Conservation (phyloP, 2,797 vertebrate species). For the Lutjanus argentimaculatus region DNA sequence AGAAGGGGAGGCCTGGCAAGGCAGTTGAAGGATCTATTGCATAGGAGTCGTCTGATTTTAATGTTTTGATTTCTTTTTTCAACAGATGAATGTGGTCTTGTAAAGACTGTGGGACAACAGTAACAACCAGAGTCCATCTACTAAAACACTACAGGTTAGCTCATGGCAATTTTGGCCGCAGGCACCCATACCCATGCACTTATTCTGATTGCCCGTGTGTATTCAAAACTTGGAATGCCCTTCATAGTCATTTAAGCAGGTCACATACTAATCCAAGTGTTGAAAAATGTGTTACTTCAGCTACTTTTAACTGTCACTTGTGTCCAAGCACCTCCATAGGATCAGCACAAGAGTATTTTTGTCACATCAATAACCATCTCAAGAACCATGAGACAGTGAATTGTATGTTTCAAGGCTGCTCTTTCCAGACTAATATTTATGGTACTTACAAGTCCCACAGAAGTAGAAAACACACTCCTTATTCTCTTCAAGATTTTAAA, state of each 20-base stretch:
- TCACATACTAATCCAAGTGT: neutral
- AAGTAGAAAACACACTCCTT: conserved; percentile 29
- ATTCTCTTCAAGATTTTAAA: conserved; percentile 29
- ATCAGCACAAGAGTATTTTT: conserved; percentile 27
- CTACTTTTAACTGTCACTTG: conserved; percentile 6
- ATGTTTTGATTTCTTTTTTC: conserved; percentile 14
- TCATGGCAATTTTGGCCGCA: conserved; percentile 8
- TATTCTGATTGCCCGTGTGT: conserved; percentile 14
- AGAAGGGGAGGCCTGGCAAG: neutral
- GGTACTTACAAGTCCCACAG: conserved; percentile 33
- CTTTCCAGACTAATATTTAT: conserved; percentile 29
- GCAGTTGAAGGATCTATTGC: neutral
- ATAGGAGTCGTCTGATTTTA: neutral
- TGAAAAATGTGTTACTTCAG: neutral
- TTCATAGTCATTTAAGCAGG: too few species aligned
- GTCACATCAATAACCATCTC: conserved; percentile 30
- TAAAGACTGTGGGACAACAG: conserved; percentile 17
- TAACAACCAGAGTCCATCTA: conserved; percentile 4
- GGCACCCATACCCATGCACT: neutral
- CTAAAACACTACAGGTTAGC: conserved; percentile 28
- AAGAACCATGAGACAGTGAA: conserved; percentile 19
- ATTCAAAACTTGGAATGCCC: conserved; percentile 12
- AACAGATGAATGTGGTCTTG: conserved; percentile 30
- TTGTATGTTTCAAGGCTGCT: conserved; percentile 31
- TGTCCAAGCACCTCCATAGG: neutral